A percentile compares a stretch with the other conserved stretches of the same genome.
These are phyloP conservation scores for Mastacembelus armatus DNA, from an alignment of 2,797 vertebrate species.

Conservation along the genomic window DNA sequence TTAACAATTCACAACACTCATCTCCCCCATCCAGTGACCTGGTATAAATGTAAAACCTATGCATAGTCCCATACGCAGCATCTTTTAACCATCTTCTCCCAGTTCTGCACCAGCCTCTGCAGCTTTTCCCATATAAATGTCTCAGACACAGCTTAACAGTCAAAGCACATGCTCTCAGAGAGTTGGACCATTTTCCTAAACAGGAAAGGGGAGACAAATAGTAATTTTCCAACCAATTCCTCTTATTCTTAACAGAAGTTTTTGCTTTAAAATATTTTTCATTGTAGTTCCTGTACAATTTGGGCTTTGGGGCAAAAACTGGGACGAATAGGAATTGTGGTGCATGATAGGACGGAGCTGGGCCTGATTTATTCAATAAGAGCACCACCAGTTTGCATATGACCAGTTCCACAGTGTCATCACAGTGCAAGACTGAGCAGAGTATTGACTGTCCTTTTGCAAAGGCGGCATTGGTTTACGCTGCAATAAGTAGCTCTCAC, in stretches of 20 bases:
- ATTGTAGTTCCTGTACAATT: neutral
- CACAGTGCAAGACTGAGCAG: neutral
- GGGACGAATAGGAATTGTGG: neutral
- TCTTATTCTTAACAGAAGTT: too few relatives aligned
- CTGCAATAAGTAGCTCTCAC: too few relatives aligned
- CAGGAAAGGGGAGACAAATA: neutral
- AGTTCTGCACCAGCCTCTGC: slow-evolving; percentile 4
- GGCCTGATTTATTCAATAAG: too few relatives aligned
- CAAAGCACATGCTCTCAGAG: neutral
- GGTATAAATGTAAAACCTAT: neutral
- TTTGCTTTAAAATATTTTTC: too few relatives aligned
- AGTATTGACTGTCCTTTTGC: neutral
- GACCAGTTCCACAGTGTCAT: neutral
- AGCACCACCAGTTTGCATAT: neutral
- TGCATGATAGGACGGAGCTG: neutral
- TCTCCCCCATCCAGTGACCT: too few relatives aligned
- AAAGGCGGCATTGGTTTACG: neutral
- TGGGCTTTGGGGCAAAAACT: neutral
- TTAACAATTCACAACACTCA: too few relatives aligned
- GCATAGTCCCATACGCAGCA: neutral
- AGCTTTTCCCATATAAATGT: too few relatives aligned
- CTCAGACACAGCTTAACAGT: slow-evolving; percentile 6
- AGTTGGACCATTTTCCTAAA: neutral
- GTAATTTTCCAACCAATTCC: neutral
- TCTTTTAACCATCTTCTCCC: neutral